Evolutionary conservation across 2,888 invertebrate genomes (phyloP).

Genomic region (Apodemia duryi): DNA sequence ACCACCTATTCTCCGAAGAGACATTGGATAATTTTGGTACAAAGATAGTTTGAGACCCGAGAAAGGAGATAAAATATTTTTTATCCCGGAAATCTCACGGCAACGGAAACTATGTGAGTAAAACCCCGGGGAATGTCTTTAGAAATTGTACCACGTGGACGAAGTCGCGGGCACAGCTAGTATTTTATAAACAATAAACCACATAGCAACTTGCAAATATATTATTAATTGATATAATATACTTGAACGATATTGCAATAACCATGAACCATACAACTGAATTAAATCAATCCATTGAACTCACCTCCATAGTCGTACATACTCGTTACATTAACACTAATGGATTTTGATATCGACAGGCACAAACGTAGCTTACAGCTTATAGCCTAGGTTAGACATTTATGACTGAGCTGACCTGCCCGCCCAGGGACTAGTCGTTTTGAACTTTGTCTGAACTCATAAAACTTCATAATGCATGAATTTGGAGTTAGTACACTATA

Average conservation of each 20-base stretch:
- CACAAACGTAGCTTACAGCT: conserved; percentile 26
- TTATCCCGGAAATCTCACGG: too few relatives aligned
- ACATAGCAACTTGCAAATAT: not conserved
- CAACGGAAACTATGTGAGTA: too few relatives aligned
- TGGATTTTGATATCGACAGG: conserved; percentile 17
- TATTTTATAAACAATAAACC: too few relatives aligned
- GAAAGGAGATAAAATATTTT: too few relatives aligned
- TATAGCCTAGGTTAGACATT: conserved; percentile 28
- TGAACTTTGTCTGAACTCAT: conserved; percentile 29
- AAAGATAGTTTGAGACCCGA: too few relatives aligned
- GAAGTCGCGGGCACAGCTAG: too few relatives aligned
- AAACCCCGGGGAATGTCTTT: too few relatives aligned
- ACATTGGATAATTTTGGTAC: too few relatives aligned
- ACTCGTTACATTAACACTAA: conserved; percentile 14
- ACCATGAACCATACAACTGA: not conserved
- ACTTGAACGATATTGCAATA: not conserved
- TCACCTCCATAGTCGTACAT: not conserved
- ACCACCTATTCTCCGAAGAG: too few relatives aligned
- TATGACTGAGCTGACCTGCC: conserved; percentile 31
- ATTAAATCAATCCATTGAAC: conserved; percentile 10
- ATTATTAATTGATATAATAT: not conserved
- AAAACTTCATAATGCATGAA: conserved; percentile 33
- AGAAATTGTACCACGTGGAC: too few relatives aligned
- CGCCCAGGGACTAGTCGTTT: conserved; percentile 30
- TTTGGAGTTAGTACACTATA: conserved; percentile 16